Base-by-base conservation (phyloP, 2,888 invertebrate genomes). In the Conistra vaccinii region DNA sequence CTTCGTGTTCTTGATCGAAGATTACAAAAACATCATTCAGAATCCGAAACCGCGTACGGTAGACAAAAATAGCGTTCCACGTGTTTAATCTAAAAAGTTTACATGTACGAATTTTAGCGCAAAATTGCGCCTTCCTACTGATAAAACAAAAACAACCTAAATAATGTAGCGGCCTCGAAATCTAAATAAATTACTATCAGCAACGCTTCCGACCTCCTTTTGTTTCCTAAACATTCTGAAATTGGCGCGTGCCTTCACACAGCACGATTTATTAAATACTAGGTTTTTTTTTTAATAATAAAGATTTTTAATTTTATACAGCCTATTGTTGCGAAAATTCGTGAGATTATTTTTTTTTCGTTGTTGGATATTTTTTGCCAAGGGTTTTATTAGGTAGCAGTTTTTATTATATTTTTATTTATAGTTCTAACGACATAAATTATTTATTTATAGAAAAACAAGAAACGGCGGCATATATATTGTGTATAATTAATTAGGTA, bases 141-240 rank as follows among this genome's bases (percentile, higher is more conserved):
- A 96, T 96, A 96, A 96, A 94, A 94, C 94, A 95, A 95, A 76
- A 95, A 95, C 95, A 96, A 96, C 95, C 95, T 93, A 95, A 96
- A 96, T 96, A 95, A 92, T 92, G 91, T 88, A 78, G 90, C 89
- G 96, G 90, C 96, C 96, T 96, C 96, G 95, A 95, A 95, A 94
- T 95, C 96, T 95, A 96, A 95, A 96, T 96, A 95, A 93, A 93
- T 90, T 90, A 88, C 94, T 96, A 96, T 96, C 96, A 94, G 93
- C 89, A 84, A 91, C 89, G 94, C 92, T 95, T 96, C 96, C 96
- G 96, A 96, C 96, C 96, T 94, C 93, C 94, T 95, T 96, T 92
- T 89, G 91, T 91, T 94, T 94, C 92, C 94, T 93, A 95, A 94
- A 93, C 92, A 92, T 87, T 91, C 87, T 88, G 88, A 90, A 89